phyloP scores from a whole-genome alignment of 2,113 vertebrate species.

The Hoplias malabaricus region DNA sequence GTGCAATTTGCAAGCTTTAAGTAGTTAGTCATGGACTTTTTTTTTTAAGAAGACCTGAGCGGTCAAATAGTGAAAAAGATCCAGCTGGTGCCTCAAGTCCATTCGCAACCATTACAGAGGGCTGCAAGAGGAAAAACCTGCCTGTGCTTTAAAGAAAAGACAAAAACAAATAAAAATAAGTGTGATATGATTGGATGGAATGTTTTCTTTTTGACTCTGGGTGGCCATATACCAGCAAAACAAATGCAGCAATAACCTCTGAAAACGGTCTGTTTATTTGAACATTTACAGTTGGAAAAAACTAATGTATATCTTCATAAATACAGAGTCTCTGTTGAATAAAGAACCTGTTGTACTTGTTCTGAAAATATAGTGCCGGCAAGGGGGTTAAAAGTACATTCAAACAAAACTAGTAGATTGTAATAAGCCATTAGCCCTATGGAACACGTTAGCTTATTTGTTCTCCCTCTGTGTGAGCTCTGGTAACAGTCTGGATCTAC shows the following conservation, averaged over 20 bases:
- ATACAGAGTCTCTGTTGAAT: not conserved
- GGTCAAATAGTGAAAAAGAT: constrained; percentile 15
- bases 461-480: not conserved
- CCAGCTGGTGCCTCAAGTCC: constrained; percentile 7
- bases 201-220: constrained; percentile 14
- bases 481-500: not conserved
- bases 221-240: not conserved
- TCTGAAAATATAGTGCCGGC: not conserved
- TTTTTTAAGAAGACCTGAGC: constrained; percentile 35
- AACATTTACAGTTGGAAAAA: not conserved
- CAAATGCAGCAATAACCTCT: not conserved
- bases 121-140: not conserved
- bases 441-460: not conserved
- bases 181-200: constrained; percentile 25
- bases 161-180: too few relatives aligned
- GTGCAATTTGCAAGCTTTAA: constrained; percentile 56
- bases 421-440: constrained; percentile 16
- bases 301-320: not conserved
- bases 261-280: not conserved
- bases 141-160: too few relatives aligned
- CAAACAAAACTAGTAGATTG: not conserved
- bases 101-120: constrained; percentile 3
- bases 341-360: not conserved
- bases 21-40: constrained; percentile 47
- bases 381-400: constrained; percentile 25